Conservation (phyloP, 2,888 invertebrate species). For the Leptopilina syphax region DNA sequence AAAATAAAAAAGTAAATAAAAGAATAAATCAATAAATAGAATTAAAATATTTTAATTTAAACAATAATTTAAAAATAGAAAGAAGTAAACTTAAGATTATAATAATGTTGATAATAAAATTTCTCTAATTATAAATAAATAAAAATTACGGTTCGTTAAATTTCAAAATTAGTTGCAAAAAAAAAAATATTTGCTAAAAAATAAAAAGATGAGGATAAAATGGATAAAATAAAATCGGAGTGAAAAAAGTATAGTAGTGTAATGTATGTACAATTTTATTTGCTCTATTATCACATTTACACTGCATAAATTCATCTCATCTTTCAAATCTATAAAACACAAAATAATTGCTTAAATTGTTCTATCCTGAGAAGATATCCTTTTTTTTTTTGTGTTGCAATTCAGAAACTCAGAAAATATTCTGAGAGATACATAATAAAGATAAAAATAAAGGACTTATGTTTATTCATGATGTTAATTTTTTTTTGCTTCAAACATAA, state of each 20-base stretch:
- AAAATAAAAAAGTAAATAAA: too few relatives aligned
- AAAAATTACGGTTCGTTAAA: too few relatives aligned
- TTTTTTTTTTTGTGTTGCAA: not conserved
- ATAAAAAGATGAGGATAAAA: too few relatives aligned
- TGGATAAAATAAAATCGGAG: too few relatives aligned
- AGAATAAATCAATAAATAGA: too few relatives aligned
- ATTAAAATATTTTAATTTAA: too few relatives aligned
- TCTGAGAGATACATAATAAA: not conserved
- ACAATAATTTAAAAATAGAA: too few relatives aligned
- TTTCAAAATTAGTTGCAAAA: too few relatives aligned
- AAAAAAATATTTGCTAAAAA: too few relatives aligned
- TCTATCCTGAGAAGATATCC: constrained; percentile 12
- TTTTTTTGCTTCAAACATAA: constrained; percentile 43
- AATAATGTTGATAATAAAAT: too few relatives aligned
- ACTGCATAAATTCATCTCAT: constrained; percentile 10
- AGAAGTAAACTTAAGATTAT: too few relatives aligned
- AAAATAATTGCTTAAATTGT: constrained; percentile 3
- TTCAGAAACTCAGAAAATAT: not conserved
- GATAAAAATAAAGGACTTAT: constrained; percentile 20
- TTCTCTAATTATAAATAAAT: too few relatives aligned
- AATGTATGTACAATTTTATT: constrained; percentile 36
- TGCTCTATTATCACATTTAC: constrained; percentile 38
- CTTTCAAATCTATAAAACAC: not conserved
- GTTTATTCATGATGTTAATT: constrained; percentile 17
- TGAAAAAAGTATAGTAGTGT: not conserved